phyloP scores from a whole-genome alignment of 2,888 invertebrate genomes.

The Hypomecis atomaria region DNA sequence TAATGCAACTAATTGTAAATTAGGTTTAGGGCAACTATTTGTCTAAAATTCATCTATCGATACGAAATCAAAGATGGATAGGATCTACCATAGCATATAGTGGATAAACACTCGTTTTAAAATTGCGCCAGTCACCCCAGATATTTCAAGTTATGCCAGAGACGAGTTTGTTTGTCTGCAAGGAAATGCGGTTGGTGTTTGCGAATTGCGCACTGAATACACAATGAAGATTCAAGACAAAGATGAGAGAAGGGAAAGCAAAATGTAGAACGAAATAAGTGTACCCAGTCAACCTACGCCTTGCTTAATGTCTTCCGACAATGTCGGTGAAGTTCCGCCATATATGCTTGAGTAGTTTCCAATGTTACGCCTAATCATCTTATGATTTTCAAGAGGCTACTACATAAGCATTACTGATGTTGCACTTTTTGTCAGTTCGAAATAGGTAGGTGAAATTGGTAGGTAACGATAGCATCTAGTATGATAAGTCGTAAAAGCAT shows the following conservation, averaged over 20 bases:
- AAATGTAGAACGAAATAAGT: conserved; percentile 6
- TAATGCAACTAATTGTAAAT: too few relatives aligned
- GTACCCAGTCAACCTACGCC: not conserved
- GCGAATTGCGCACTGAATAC: conserved; percentile 26
- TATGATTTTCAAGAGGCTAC: not conserved
- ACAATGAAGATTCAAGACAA: conserved; percentile 24
- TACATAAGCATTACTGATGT: not conserved
- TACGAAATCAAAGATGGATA: too few relatives aligned
- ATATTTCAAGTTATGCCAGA: conserved; percentile 16
- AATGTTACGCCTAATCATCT: conserved; percentile 8
- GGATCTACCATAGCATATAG: too few relatives aligned
- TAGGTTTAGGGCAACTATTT: too few relatives aligned
- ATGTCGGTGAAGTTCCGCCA: not conserved
- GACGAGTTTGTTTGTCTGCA: conserved; percentile 18
- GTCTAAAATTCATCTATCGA: too few relatives aligned
- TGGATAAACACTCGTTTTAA: not conserved
- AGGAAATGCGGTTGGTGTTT: conserved; percentile 22
- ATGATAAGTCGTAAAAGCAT: too few relatives aligned
- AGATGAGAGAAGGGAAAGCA: conserved; percentile 21
- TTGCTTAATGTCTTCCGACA: not conserved
- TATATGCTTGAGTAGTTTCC: conserved; percentile 4
- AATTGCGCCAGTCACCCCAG: conserved; percentile 10
- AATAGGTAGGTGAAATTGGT: too few relatives aligned
- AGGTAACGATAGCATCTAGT: too few relatives aligned
- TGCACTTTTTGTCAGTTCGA: too few relatives aligned